Base-by-base conservation (phyloP, 2,888 invertebrate genomes). In the Cheilosia impressa region DNA sequence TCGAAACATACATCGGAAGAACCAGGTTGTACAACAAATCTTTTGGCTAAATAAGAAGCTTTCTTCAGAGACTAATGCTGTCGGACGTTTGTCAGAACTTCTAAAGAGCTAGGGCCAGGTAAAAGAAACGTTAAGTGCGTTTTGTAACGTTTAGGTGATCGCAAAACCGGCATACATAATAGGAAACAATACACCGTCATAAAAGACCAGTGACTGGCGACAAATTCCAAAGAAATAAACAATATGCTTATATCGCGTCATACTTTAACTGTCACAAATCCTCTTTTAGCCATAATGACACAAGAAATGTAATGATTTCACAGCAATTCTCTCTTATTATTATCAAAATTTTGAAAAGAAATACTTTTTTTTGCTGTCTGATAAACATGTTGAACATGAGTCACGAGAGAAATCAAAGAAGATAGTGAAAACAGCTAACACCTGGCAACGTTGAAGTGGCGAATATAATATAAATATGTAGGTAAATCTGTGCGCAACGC, bases 361-460 rank as follows among this genome's bases (percentile, higher is more conserved):
- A 22, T 38, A 15, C 22, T 7, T 41, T 0, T 19, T 1, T 2
- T 19, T 1, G 6, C 17, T n/a, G 17, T 45, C 17, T 24, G 41
- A 45, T 45, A 41, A 34, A n/a, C 22, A 3, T 7, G 1, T 63
- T n/a, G 6, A 6, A 7, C 19, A 41, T 76, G 76, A 77, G 58
- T 76, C 68, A 77, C 43, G 9, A 13, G 10, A 4, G 9, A 24
- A 19, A 63, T 31, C 19, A 4, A 13, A 17, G 13, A 19, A 47
- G 13, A 7, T 31, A 10, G n/a, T 4, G 6, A 55, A 6, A 58
- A 3, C 52, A n/a, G 6, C 34, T n/a, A 31, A 53, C 60, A 80
- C 38, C 75, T 80, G 80, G 80, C 66, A 80, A 75, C 60, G 62
- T 75, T 75, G 15, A 22, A 58, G 24, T 52, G 2, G 2, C 52